Evolutionary conservation across 2,888 invertebrate genomes (phyloP), one percentile per base, ranked within the genome.

Genomic region (Agapetus fuscipes): DNA sequence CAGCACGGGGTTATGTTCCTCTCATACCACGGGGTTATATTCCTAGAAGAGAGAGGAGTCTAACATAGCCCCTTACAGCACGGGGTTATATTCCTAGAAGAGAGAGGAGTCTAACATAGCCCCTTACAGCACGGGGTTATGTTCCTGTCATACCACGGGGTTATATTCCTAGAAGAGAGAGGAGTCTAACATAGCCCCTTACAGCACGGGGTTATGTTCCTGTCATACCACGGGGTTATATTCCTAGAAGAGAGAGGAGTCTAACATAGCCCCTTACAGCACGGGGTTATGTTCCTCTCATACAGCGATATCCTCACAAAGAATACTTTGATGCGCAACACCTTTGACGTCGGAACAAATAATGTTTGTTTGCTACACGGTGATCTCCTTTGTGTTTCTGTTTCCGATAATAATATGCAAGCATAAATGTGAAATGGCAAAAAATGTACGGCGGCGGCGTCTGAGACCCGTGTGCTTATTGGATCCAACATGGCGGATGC

Each of bases 261-360:
- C n/a, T 10, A 15, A 3, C 15, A 11, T 16, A 11, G 17, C 12
- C 9, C 17, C 14, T 20, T 9, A 6, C 20, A 6, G 20, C 5
- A 4, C 20, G 20, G 20, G 20, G 5, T 16, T 4, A 30, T 30
- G 15, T 33, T 27, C 17, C 17, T 12, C 26, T 27, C 27, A 12
- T 14, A 24, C 20, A 30, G 31, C 36, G 27, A 37, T 32, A 37
- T 41, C 34, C 32, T 16, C 29, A 34, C 37, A 34, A 41, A 41
- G 33, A 31, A 35, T 24, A 40, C 27, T 16, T 35, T 35, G 29
- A 35, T 30, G 30, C 35, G 24, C 34, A 41, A 37, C 37, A 41
- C 41, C 41, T 41, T 41, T 41, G 41, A 37, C 41, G 41, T 41
- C 41, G 34, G 17, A 24, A 25, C 32, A 37, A 34, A 41, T 41